Evolutionary conservation across 2,113 vertebrate species (phyloP).

Genomic region (Patagioenas fasciata): DNA sequence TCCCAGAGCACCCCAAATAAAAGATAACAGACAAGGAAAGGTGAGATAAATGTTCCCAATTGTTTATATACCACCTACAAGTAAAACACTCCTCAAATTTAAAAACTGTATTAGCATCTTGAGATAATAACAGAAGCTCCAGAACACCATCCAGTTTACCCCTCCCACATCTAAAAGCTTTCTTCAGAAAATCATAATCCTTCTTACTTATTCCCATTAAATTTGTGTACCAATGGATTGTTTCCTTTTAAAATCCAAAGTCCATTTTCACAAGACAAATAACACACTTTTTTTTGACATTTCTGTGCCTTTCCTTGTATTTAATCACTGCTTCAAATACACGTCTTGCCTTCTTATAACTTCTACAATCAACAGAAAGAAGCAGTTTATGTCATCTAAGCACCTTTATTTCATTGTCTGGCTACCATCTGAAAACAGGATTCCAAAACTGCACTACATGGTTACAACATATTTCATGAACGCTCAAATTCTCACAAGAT

Average conservation of each 20-base stretch:
- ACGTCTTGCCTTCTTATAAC: neutral
- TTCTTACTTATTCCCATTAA: neutral
- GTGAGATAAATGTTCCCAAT: neutral
- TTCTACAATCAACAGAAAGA: neutral
- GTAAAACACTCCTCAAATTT: neutral
- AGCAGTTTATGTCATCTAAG: neutral
- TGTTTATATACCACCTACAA: neutral
- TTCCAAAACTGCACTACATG: neutral
- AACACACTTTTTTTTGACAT: neutral
- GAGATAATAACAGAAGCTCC: neutral
- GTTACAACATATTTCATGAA: neutral
- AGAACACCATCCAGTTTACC: neutral
- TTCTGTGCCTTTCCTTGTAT: neutral
- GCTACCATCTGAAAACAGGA: neutral
- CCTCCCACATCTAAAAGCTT: neutral
- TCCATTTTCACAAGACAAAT: neutral
- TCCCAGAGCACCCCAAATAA: neutral
- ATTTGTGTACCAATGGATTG: neutral
- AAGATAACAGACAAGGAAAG: neutral
- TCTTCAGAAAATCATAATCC: neutral
- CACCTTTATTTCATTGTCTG: neutral
- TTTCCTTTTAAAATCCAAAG: neutral
- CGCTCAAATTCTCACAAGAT: fast-evolving
- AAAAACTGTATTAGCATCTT: neutral
- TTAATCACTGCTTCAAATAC: neutral